phyloP scores from a whole-genome alignment of 2,797 vertebrate genomes.

The Sparidentex hasta region DNA sequence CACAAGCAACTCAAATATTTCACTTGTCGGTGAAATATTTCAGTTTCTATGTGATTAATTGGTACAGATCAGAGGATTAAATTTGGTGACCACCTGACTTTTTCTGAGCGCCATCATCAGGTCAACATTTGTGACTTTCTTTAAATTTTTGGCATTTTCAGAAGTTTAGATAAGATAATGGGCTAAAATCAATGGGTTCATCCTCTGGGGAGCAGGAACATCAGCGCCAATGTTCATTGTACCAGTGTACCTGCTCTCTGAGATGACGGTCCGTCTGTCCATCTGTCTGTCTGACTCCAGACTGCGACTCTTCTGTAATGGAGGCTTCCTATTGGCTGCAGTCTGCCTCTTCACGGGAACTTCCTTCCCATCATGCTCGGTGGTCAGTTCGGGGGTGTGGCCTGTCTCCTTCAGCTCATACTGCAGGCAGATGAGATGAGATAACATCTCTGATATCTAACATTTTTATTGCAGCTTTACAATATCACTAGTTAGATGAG shows the following conservation, averaged over 20 bases:
- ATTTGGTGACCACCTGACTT: too few relatives aligned
- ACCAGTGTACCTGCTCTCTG: slow-evolving; percentile 45
- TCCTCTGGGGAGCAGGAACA: background rate
- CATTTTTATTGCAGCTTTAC: background rate
- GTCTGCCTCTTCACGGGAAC: slow-evolving; percentile 53
- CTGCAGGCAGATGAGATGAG: slow-evolving; percentile 46
- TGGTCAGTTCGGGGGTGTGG: slow-evolving; percentile 81
- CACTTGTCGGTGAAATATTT: too few relatives aligned
- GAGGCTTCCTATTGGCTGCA: slow-evolving; percentile 61
- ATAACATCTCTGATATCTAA: background rate
- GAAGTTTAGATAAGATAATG: background rate
- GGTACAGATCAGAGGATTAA: too few relatives aligned
- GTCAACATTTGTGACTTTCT: background rate
- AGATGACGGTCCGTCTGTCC: background rate
- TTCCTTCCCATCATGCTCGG: slow-evolving; percentile 71
- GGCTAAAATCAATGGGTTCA: background rate
- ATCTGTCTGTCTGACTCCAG: slow-evolving; percentile 49
- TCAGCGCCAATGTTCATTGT: background rate
- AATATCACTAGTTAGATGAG: background rate
- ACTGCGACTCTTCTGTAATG: slow-evolving; percentile 48
- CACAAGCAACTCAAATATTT: too few relatives aligned
- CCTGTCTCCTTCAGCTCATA: slow-evolving; percentile 82
- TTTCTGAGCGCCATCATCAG: too few relatives aligned
- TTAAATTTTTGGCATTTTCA: background rate
- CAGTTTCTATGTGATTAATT: too few relatives aligned